Evolutionary conservation across 64 coral and sea anemone genomes (phyloP).

Genomic region (Anthopleura sola): DNA sequence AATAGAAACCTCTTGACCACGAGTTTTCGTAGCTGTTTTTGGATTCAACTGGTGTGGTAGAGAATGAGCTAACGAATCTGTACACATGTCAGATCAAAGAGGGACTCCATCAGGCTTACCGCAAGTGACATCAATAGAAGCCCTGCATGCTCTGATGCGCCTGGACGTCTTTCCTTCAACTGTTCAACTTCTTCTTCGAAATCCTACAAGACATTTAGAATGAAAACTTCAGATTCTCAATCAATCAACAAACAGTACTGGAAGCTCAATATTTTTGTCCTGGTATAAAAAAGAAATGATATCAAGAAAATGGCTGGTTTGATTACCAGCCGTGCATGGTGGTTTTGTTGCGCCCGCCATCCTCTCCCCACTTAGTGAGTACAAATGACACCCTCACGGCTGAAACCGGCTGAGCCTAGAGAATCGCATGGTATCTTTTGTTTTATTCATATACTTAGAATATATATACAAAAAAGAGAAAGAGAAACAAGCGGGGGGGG

Average conservation of each 20-base stretch:
- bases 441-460: not conserved
- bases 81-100: no score
- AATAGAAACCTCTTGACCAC: not conserved
- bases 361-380: no score
- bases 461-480: no score
- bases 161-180: constrained; percentile 43
- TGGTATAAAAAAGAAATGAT: not conserved
- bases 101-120: constrained; percentile 23
- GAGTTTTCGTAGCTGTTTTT: not conserved
- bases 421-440: not conserved
- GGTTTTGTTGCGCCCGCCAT: no score
- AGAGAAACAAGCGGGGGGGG: not conserved
- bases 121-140: constrained; percentile 70
- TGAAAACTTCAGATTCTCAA: not conserved
- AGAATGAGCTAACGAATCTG: no score
- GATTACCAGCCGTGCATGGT: no score
- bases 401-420: no score
- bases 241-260: no score
- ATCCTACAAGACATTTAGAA: constrained; percentile 28
- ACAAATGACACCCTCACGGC: no score
- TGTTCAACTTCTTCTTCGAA: constrained; percentile 59
- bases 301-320: no score
- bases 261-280: no score
- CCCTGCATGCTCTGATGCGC: constrained; percentile 49
- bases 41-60: no score